phyloP scores from a whole-genome alignment of 2,888 invertebrate genomes.

The Autographa gamma region DNA sequence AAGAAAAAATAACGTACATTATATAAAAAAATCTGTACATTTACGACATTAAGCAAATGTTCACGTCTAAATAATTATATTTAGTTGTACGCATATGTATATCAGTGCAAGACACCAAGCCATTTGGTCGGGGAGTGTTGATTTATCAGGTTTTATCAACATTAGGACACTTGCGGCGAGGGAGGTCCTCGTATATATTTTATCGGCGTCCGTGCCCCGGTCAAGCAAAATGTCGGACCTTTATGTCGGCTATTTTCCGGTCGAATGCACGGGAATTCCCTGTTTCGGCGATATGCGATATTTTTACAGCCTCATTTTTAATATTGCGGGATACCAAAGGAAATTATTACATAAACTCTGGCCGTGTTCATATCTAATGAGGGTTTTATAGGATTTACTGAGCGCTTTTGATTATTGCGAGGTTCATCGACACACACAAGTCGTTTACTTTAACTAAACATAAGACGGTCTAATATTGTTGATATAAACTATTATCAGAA shows the following conservation, averaged over 20 bases:
- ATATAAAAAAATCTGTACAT: not conserved
- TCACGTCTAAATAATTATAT: not conserved
- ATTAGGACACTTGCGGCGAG: constrained; percentile 69
- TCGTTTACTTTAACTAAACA: not conserved
- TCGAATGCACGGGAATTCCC: constrained; percentile 82
- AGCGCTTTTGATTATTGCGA: not conserved
- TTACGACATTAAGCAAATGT: not conserved
- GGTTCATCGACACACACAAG: not conserved
- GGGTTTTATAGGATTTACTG: not conserved
- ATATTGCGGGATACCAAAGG: constrained; percentile 59
- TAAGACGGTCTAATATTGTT: not conserved
- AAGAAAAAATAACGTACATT: not conserved
- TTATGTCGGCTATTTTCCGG: constrained; percentile 87
- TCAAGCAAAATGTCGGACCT: constrained; percentile 82
- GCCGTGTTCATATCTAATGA: constrained; percentile 22
- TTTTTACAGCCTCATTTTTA: constrained; percentile 78
- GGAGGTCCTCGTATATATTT: constrained; percentile 71
- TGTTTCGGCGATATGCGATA: constrained; percentile 78
- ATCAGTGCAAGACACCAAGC: constrained; percentile 5
- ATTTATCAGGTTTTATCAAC: constrained; percentile 62
- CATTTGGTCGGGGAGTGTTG: constrained; percentile 44
- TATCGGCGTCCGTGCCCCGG: constrained; percentile 77
- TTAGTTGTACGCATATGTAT: not conserved
- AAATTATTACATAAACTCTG: constrained; percentile 35
- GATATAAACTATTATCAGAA: not conserved